These are phyloP conservation scores for Aplidium turbinatum DNA, from an alignment of 23 tunicate genomes.

Conservation along the genomic window DNA sequence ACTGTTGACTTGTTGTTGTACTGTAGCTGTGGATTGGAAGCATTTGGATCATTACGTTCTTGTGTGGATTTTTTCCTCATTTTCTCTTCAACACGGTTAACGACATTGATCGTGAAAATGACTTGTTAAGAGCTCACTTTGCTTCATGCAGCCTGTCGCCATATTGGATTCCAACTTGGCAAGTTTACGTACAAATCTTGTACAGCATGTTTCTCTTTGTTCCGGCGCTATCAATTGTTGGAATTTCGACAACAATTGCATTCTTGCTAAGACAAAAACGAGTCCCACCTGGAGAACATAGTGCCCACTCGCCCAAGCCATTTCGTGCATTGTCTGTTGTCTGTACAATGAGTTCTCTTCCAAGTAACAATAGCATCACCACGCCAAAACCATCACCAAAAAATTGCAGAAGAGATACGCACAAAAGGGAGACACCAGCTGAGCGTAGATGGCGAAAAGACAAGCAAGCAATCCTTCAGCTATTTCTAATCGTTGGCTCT, in stretches of 20 bases:
- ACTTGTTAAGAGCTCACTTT: constrained; percentile 43
- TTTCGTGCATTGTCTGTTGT: not conserved
- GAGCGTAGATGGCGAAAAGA: constrained; percentile 29
- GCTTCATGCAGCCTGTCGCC: constrained; percentile 65
- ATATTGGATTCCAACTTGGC: constrained; percentile 71
- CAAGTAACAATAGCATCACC: not conserved
- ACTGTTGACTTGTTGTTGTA: not conserved
- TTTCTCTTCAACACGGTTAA: constrained; percentile 67
- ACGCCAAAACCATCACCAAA: not conserved
- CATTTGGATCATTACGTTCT: constrained; percentile 47
- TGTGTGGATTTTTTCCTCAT: constrained; percentile 64
- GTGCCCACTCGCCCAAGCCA: not conserved
- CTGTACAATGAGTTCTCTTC: not conserved
- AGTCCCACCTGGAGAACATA: constrained; percentile 3
- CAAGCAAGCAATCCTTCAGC: constrained; percentile 34
- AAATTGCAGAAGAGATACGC: not conserved
- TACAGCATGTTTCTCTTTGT: constrained; percentile 49
- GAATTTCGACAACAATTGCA: constrained; percentile 21
- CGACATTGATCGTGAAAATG: constrained; percentile 44
- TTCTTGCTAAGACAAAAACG: constrained; percentile 14
- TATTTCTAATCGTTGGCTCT: constrained; percentile 32
- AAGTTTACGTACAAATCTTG: constrained; percentile 52
- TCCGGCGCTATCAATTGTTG: constrained; percentile 43
- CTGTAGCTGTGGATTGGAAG: constrained; percentile 51
- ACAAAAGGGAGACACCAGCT: not conserved